Conservation (phyloP, 2,113 vertebrate species). For the Ameiurus melas region DNA sequence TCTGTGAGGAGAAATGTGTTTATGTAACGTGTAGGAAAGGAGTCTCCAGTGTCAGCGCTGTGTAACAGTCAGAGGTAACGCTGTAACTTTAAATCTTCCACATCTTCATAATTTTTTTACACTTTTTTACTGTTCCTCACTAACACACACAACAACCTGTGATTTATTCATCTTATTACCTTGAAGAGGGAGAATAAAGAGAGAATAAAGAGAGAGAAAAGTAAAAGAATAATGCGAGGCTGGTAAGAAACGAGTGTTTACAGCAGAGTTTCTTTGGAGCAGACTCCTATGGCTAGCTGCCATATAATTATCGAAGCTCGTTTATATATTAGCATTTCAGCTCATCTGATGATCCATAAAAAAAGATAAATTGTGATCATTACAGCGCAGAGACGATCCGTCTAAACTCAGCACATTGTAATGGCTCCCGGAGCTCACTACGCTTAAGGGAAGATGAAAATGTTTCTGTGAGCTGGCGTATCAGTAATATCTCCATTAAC, state of each 20-base stretch:
- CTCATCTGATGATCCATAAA: conserved; percentile 35
- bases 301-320: conserved; percentile 23
- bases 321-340: conserved; percentile 31
- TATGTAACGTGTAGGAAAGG: neutral
- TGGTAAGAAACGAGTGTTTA: no score
- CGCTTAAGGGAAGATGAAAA: conserved; percentile 27
- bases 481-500: conserved; percentile 73
- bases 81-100: neutral
- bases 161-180: no score
- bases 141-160: no score
- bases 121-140: no score
- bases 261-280: no score
- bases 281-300: neutral
- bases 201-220: no score
- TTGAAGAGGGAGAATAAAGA: no score
- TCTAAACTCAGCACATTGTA: neutral
- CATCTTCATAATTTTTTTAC: no score
- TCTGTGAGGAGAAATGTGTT: neutral
- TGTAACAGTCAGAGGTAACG: neutral
- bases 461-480: conserved; percentile 40
- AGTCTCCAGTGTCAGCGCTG: neutral
- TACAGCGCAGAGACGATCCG: conserved; percentile 23
- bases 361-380: conserved; percentile 30
- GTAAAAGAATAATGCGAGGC: no score
- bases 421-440: neutral